These are phyloP conservation scores for Pollenia angustigena DNA, from an alignment of 2,888 invertebrate species.

Conservation along the genomic window DNA sequence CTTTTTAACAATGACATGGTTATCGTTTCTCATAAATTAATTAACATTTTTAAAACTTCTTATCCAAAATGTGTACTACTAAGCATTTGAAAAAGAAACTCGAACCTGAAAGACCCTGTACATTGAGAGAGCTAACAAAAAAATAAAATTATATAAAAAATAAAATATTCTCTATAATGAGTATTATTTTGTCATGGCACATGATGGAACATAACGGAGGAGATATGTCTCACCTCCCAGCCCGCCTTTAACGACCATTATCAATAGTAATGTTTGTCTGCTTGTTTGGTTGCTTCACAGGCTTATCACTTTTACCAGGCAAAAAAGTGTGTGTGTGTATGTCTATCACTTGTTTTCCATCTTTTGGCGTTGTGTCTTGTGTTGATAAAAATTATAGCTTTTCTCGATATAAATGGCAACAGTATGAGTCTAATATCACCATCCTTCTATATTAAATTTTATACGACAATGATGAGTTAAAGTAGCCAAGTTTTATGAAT, in stretches of 20 bases:
- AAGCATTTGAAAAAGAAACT: too few species aligned
- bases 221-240: not conserved
- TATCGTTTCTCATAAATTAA: too few species aligned
- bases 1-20: too few species aligned
- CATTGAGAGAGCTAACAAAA: not conserved
- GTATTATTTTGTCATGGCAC: not conserved
- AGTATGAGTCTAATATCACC: not conserved
- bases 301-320: not conserved
- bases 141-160: conserved; percentile 2
- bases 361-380: not conserved
- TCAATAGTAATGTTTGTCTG: conserved; percentile 2
- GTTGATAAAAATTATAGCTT: conserved; percentile 13
- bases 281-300: not conserved
- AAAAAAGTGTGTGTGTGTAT: not conserved
- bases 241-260: conserved; percentile 3
- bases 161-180: conserved; percentile 37
- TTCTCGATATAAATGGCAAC: not conserved
- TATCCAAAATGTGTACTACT: too few species aligned
- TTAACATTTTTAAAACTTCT: too few species aligned
- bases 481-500: conserved; percentile 45
- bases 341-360: not conserved
- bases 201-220: not conserved
- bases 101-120: too few species aligned
- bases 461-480: conserved; percentile 19
- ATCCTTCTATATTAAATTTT: not conserved